Evolutionary conservation across 2,888 invertebrate species (phyloP).

Genomic region (Diarsia brunnea): DNA sequence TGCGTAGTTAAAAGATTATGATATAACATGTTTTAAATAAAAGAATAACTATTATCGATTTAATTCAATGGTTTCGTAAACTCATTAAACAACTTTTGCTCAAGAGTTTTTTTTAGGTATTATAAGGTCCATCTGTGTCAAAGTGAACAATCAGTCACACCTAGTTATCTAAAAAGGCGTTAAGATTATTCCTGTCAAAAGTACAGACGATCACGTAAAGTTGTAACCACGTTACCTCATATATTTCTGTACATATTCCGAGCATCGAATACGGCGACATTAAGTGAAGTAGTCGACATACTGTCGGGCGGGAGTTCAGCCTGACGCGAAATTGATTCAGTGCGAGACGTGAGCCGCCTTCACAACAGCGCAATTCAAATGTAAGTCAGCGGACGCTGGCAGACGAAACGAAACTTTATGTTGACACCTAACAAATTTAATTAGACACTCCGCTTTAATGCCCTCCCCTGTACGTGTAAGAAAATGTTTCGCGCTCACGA

Average conservation of each 20-base stretch:
- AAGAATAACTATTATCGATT: neutral
- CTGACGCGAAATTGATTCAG: slow-evolving; percentile 89
- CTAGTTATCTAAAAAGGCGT: neutral
- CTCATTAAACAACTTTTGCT: neutral
- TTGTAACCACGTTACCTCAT: slow-evolving; percentile 45
- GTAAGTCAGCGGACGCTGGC: slow-evolving; percentile 77
- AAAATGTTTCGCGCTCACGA: slow-evolving; percentile 58
- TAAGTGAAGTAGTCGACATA: slow-evolving; percentile 72
- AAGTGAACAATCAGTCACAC: neutral
- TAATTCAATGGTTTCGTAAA: neutral
- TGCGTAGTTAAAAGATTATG: neutral
- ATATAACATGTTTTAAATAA: neutral
- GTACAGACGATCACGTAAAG: slow-evolving; percentile 49
- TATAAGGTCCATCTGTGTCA: neutral
- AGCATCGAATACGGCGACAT: slow-evolving; percentile 69
- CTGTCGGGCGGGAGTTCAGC: slow-evolving; percentile 77
- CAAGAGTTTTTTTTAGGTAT: neutral
- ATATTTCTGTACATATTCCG: slow-evolving; percentile 55
- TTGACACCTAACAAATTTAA: slow-evolving; percentile 86
- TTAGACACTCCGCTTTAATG: slow-evolving; percentile 80
- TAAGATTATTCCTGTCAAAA: slow-evolving; percentile 14
- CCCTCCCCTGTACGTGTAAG: slow-evolving; percentile 66
- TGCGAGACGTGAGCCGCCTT: slow-evolving; percentile 85
- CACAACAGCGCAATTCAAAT: slow-evolving; percentile 83
- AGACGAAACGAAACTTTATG: slow-evolving; percentile 83